Evolutionary conservation across 2,113 vertebrate genomes (phyloP).

Genomic region (Epinephelus cyanopodus): DNA sequence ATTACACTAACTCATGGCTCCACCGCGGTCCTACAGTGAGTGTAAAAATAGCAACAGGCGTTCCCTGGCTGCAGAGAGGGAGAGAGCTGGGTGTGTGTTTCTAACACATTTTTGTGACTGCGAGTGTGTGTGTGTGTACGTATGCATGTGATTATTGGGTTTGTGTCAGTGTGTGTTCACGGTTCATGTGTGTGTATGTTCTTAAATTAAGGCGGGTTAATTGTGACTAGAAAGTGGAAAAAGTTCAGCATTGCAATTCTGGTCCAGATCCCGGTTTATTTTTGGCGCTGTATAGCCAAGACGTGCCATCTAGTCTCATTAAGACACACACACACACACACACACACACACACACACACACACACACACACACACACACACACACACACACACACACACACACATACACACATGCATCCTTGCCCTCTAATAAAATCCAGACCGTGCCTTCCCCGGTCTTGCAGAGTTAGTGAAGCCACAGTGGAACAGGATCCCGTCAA

Average conservation of each 20-base stretch:
- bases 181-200: slow-evolving; percentile 11
- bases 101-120: slow-evolving; percentile 41
- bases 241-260: slow-evolving; percentile 61
- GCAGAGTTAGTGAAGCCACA: slow-evolving; percentile 44
- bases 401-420: slow-evolving; percentile 1
- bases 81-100: slow-evolving; percentile 20
- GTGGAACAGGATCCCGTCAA: slow-evolving; percentile 40
- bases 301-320: slow-evolving; percentile 51
- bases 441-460: slow-evolving; percentile 33
- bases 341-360: slow-evolving; percentile 20
- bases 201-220: slow-evolving; percentile 37
- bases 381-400: slow-evolving; percentile 26
- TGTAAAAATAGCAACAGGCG: slow-evolving; percentile 63
- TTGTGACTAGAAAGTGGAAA: slow-evolving; percentile 45
- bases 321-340: slow-evolving; percentile 20
- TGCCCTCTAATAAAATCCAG: slow-evolving; percentile 73
- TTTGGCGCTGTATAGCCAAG: slow-evolving; percentile 44
- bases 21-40: not conserved
- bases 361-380: slow-evolving; percentile 32
- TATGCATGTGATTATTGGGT: slow-evolving; percentile 29
- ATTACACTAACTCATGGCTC: slow-evolving; percentile 22
- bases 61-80: slow-evolving; percentile 34
- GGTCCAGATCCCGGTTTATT: slow-evolving; percentile 69
- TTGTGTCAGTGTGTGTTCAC: not conserved
- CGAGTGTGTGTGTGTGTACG: slow-evolving; percentile 4